These are phyloP conservation scores for Drosophila anomalipes DNA, from an alignment of 2,888 invertebrate species.

Conservation along the genomic window DNA sequence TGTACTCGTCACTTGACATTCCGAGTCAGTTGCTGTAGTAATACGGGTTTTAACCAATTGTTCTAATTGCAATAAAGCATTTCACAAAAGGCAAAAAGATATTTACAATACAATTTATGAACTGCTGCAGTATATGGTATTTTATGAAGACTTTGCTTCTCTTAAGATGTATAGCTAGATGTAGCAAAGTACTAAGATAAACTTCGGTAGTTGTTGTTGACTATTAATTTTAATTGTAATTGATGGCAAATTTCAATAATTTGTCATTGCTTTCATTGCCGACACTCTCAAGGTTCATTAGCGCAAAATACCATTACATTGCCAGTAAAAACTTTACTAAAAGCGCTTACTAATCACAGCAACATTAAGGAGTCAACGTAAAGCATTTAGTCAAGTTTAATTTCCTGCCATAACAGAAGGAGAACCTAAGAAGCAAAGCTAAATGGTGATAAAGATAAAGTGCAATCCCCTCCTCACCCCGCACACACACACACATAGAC, in stretches of 20 bases:
- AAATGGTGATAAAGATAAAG: conserved; percentile 15
- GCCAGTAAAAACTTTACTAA: conserved; percentile 9
- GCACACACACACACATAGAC: neutral
- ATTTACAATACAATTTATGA: neutral
- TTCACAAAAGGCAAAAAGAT: neutral
- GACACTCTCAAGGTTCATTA: conserved; percentile 3
- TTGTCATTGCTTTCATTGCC: neutral
- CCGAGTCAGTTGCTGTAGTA: no score
- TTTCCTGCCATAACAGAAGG: conserved; percentile 56
- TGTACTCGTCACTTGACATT: neutral
- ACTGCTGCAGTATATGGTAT: neutral
- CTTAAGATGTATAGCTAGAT: neutral
- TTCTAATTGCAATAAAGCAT: no score
- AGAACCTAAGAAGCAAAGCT: conserved; percentile 8
- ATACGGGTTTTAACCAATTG: neutral
- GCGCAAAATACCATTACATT: conserved; percentile 11
- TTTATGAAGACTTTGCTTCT: no score
- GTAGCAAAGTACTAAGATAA: neutral
- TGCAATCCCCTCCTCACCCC: neutral
- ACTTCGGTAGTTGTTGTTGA: neutral
- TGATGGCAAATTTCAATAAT: neutral
- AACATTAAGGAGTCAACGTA: conserved; percentile 64
- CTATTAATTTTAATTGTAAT: neutral
- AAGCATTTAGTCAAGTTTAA: conserved; percentile 71
- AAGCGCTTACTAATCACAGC: conserved; percentile 55